A percentile compares a stretch with the other conserved stretches of the same genome.
Conservation (phyloP, 2,113 vertebrate genomes). For the Ictalurus furcatus region DNA sequence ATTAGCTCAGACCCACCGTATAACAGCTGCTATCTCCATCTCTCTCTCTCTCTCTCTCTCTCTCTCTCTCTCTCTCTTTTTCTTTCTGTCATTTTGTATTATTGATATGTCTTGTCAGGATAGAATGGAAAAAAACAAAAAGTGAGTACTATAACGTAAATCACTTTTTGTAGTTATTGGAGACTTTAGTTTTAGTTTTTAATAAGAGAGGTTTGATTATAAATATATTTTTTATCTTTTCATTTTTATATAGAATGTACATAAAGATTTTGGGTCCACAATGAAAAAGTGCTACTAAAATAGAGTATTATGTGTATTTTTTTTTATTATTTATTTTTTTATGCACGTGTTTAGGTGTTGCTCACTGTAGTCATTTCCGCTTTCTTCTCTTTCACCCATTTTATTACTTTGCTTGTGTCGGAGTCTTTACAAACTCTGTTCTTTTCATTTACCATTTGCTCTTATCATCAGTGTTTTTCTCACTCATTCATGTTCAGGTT, state of each 20-base stretch:
- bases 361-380: neutral
- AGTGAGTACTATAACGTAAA: neutral
- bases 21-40: neutral
- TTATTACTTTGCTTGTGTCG: neutral
- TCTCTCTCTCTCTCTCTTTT: neutral
- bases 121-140: neutral
- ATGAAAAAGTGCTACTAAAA: neutral
- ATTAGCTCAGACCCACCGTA: conserved; percentile 4
- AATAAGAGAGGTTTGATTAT: neutral
- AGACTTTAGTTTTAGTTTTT: neutral
- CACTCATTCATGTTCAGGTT: neutral
- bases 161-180: neutral
- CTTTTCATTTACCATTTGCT: conserved; percentile 19
- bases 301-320: neutral
- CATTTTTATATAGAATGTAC: neutral
- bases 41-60: neutral
- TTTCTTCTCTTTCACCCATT: neutral
- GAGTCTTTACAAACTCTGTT: neutral
- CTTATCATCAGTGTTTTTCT: conserved; percentile 20
- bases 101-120: neutral
- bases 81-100: neutral
- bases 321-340: neutral
- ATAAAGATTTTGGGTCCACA: neutral
- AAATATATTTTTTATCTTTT: neutral
- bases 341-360: neutral